These are phyloP conservation scores for Noctua fimbriata DNA, from an alignment of 2,888 invertebrate species.

Conservation along the genomic window DNA sequence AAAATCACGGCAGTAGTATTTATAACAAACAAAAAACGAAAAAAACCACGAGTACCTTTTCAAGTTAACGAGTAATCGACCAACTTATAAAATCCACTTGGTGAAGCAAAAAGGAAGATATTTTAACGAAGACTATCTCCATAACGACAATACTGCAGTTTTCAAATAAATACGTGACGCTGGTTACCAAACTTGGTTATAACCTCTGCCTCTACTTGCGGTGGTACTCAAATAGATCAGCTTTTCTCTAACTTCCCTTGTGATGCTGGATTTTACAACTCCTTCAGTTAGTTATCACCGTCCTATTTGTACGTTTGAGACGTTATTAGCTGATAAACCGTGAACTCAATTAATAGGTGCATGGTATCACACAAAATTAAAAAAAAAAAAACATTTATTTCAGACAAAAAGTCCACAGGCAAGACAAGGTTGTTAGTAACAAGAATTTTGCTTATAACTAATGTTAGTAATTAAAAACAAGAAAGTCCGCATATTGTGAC, in stretches of 20 bases:
- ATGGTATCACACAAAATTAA: neutral
- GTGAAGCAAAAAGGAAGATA: neutral
- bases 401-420: too few relatives aligned
- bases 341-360: neutral
- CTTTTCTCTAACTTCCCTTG: neutral
- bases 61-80: neutral
- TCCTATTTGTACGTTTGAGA: neutral
- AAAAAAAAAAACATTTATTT: too few relatives aligned
- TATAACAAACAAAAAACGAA: too few relatives aligned
- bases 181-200: neutral
- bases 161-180: neutral
- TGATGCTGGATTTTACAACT: neutral
- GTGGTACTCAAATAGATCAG: neutral
- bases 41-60: neutral
- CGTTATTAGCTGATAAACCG: neutral
- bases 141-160: neutral
- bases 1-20: too few relatives aligned
- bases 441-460: too few relatives aligned
- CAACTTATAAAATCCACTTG: neutral
- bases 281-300: neutral
- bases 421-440: too few relatives aligned
- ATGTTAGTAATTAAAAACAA: too few relatives aligned
- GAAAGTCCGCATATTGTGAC: neutral
- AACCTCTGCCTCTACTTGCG: neutral
- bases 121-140: neutral